A percentile compares a stretch with the other conserved stretches of the same genome.
Evolutionary conservation across 92 coral and sea anemone genomes (phyloP).

Genomic region (Zoanthus gigantus): DNA sequence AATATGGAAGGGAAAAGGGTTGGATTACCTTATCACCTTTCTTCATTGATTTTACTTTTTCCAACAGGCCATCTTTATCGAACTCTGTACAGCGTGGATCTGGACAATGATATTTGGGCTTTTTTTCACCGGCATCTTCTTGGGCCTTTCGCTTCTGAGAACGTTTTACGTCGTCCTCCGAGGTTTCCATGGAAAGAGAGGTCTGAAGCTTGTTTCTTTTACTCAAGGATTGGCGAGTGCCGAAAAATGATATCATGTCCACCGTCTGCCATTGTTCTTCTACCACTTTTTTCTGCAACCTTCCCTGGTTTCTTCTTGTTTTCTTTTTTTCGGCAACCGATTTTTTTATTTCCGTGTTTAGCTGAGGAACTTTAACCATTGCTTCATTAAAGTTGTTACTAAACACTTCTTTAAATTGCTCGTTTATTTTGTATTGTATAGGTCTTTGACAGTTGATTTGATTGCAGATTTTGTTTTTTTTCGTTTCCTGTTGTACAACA

Average conservation of each 20-base stretch:
- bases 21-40: constrained; percentile 23
- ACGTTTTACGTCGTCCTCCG: not conserved
- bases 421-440: constrained; percentile 30
- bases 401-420: constrained; percentile 15
- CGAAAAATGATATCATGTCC: constrained; percentile 29
- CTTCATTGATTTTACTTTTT: constrained; percentile 17
- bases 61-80: constrained; percentile 27
- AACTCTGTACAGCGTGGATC: constrained; percentile 17
- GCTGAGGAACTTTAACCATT: constrained; percentile 41
- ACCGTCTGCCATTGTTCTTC: constrained; percentile 34
- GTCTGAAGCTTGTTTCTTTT: constrained; percentile 7
- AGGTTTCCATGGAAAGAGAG: constrained; percentile 8
- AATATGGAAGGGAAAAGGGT: not conserved
- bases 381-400: constrained; percentile 29
- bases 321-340: constrained; percentile 20
- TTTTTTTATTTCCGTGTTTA: constrained; percentile 15
- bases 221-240: constrained; percentile 22
- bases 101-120: constrained; percentile 12
- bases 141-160: constrained; percentile 26
- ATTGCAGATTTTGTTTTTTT: constrained; percentile 29
- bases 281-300: constrained; percentile 8
- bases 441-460: not conserved
- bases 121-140: constrained; percentile 32
- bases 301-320: constrained; percentile 22
- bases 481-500: not conserved